phyloP scores from a whole-genome alignment of 1,140 invertebrate genomes.

The Cepaea nemoralis region DNA sequence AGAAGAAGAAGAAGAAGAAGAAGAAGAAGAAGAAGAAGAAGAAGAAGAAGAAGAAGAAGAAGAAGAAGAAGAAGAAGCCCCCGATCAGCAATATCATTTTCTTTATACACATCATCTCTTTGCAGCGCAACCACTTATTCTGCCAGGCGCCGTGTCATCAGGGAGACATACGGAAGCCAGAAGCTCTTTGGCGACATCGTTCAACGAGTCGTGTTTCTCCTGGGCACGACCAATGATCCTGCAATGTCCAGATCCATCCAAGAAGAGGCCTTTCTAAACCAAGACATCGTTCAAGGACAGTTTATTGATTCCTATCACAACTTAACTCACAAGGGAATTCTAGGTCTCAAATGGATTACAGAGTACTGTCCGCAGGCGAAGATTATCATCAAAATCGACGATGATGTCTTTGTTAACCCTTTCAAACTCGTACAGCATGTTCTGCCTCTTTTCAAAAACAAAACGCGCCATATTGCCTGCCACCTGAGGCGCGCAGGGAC shows the following conservation, averaged over 20 bases:
- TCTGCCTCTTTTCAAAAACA: conserved; percentile 23
- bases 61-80: no score
- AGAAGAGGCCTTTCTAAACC: conserved; percentile 46
- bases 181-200: not conserved
- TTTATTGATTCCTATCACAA: conserved; percentile 61
- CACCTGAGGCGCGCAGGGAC: conserved; percentile 39
- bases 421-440: conserved; percentile 66
- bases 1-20: no score
- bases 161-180: not conserved
- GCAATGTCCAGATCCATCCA: conserved; percentile 42
- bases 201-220: conserved; percentile 52
- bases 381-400: conserved; percentile 89
- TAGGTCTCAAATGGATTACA: conserved; percentile 85
- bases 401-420: conserved; percentile 87
- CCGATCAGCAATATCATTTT: no score
- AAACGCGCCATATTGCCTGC: conserved; percentile 47
- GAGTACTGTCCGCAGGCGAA: conserved; percentile 77
- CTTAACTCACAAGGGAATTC: conserved; percentile 76
- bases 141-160: not conserved
- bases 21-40: no score
- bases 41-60: no score
- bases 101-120: not conserved
- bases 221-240: conserved; percentile 45
- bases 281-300: conserved; percentile 61
- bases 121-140: not conserved